Percentiles rank a stretch among this genome's conserved stretches.
phyloP scores from a whole-genome alignment of 2,113 vertebrate genomes.

The Eurypyga helias region DNA sequence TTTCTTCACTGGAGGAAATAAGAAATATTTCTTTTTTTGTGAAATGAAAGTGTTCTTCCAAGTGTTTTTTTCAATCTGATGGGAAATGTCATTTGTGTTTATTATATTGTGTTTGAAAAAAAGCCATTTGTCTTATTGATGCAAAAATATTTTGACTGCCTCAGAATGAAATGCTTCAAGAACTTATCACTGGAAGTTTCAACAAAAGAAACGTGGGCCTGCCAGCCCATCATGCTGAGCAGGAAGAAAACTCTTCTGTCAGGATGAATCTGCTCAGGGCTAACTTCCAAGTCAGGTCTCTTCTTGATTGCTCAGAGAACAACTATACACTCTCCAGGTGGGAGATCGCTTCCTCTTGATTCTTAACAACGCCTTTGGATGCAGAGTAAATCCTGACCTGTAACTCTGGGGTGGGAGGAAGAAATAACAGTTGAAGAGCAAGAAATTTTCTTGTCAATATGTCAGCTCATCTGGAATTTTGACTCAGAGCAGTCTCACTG shows the following conservation, averaged over 20 bases:
- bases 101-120: background rate
- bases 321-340: background rate
- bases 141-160: constrained; percentile 21
- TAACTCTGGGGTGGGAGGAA: background rate
- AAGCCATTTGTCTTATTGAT: background rate
- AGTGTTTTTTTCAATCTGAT: background rate
- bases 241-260: background rate
- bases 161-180: background rate
- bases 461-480: background rate
- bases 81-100: constrained; percentile 16
- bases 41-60: background rate
- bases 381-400: background rate
- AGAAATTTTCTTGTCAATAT: background rate
- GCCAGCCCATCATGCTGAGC: background rate
- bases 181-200: background rate
- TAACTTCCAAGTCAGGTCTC: background rate
- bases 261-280: background rate
- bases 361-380: background rate
- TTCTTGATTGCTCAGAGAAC: background rate
- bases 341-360: background rate
- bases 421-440: background rate
- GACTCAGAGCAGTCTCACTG: background rate
- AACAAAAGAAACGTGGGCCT: background rate
- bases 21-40: background rate
- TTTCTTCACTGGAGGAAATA: background rate